Base-by-base conservation (phyloP, 2,113 vertebrate species). In the Elephantulus edwardii region DNA sequence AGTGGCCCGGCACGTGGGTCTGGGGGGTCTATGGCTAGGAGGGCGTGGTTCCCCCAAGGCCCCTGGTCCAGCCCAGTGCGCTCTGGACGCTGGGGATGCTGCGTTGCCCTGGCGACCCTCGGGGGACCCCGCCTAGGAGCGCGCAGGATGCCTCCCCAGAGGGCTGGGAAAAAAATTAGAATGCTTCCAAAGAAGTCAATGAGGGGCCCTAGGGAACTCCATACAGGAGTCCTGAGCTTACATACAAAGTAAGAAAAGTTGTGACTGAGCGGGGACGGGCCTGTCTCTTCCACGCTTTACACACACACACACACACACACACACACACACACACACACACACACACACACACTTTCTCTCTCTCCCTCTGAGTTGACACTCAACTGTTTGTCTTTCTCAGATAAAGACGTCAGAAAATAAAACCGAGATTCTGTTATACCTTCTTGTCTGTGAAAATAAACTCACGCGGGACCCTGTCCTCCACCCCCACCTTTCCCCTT, bases 61-160 rank as follows among this genome's bases (percentile, higher is more conserved):
- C 82, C 58, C 42, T 35, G 62, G 86, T 70, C 72, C 85, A 52
- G 28, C 40, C 52, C 20, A 5, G 8, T 8, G 86, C 46, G 40
- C 75, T n/a, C 8, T 52, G 54, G 64, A 62, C 48, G 14, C 17
- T 0, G 90, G 77, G 50, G 90, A 90, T 92, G 93, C 70, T 92
- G 91, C 62, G 91, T 95, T 95, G 86, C 90, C 77, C 1, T 86
- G 95, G 95, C n/a, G 74, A 94, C 92, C 90, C 88, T 80, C 33
- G 1, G 16, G 83, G 40, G 78, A 74, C n/a, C 74, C 74, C 62
- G 24, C 70, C 50, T 90, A 48, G 12, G 46, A 42, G n/a, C 24
- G 5, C 6, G 19, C 1, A 1, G 78, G 66, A 19, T 8, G 35
- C 44, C 81, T 52, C 40, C 58, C 54, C 0, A 28, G 33, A 64